Conservation (phyloP, 2,113 vertebrate species). For the Xiphorhynchus elegans region DNA sequence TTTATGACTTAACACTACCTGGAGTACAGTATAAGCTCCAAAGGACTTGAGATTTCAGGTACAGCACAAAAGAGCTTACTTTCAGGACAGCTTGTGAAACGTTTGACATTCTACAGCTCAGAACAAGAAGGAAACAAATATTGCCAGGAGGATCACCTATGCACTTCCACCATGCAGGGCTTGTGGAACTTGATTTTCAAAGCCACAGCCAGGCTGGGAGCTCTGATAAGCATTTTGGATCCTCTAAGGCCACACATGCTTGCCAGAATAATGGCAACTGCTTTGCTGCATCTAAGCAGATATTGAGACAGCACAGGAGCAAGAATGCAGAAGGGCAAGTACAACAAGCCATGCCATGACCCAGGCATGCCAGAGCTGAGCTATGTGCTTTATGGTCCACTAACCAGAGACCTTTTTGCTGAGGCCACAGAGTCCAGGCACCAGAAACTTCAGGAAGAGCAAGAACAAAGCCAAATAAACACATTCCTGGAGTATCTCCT, state of each 20-base stretch:
- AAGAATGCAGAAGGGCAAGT: slow-evolving; percentile 38
- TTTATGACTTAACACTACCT: background rate
- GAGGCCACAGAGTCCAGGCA: background rate
- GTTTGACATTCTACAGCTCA: background rate
- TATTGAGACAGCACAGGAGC: background rate
- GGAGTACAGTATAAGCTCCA: background rate
- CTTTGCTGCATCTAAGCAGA: background rate
- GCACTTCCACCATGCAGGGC: background rate
- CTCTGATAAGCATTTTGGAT: background rate
- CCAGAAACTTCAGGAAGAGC: background rate
- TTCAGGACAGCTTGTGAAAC: background rate
- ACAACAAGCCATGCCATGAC: background rate
- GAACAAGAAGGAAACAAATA: background rate
- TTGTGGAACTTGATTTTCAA: background rate
- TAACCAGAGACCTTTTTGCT: background rate
- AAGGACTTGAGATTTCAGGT: background rate
- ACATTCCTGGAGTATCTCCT: background rate
- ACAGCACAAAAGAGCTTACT: background rate
- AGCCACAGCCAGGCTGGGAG: background rate
- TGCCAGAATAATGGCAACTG: background rate
- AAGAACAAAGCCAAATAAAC: background rate
- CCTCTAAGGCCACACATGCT: background rate
- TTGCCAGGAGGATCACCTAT: background rate
- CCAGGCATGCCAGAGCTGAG: background rate
- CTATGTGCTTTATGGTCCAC: background rate